Evolutionary conservation across 2,113 vertebrate species (phyloP), one percentile per base, ranked within the genome.

Genomic region (Nothoprocta pentlandii): DNA sequence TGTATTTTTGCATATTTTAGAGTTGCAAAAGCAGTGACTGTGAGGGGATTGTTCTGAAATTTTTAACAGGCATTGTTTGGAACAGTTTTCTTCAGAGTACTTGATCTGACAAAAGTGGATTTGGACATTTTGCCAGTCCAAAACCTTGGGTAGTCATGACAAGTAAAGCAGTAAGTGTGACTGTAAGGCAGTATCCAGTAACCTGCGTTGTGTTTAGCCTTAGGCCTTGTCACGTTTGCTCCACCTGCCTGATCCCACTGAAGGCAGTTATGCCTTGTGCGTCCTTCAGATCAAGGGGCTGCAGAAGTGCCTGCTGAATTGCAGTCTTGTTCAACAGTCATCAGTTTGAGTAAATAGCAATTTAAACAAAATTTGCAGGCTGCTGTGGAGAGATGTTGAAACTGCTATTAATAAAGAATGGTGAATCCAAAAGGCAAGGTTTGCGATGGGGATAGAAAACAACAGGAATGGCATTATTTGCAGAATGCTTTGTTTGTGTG

Each of bases 231-330:
- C 41, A 36, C 21, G 3, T 54, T 61, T 28, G 16, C 17, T 3
- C 42, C 36, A 3, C 10, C 7, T 13, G 25, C 59, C 36, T 34
- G 2, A 3, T 51, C 47, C 53, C 66, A 2, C 44, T 46, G 62
- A 6, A n/a, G 21, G 32, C 28, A 11, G 4, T 26, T 5, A 5
- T 7, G 15, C 25, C 36, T 16, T 0, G 1, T 63, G 66, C 56
- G 15, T 51, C 2, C 25, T 23, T 62, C 75, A 47, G 10, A 64
- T 62, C 28, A 11, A 28, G 56, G 36, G 39, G 26, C 5, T 63
- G 47, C 53, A n/a, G 67, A 56, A 34, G 70, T 28, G 32, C 25
- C 22, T 82, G 69, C 58, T 64, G 36, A 42, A 12, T 14, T 62
- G 73, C 22, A 10, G 12, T 79, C 23, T 51, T 49, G 1, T 17